A percentile compares a stretch with the other conserved stretches of the same genome.
Conservation (phyloP, 2,113 vertebrate species). For the Scortum barcoo region DNA sequence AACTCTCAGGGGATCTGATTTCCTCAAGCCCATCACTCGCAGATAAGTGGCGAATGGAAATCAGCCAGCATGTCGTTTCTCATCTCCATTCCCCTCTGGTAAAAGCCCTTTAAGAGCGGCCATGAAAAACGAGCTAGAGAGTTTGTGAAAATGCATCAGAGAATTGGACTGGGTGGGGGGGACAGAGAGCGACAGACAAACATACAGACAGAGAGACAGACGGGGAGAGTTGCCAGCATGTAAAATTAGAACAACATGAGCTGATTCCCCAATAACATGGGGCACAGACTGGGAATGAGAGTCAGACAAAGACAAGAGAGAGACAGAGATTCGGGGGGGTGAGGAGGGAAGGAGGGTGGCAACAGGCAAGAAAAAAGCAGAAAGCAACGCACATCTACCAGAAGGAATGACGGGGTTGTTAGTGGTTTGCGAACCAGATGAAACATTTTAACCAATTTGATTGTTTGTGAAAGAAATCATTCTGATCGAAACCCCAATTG, state of each 20-base stretch:
- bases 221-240: constrained; percentile 59
- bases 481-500: constrained; percentile 95
- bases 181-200: constrained; percentile 44
- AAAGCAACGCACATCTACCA: constrained; percentile 65
- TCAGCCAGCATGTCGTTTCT: constrained; percentile 78
- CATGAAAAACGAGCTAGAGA: constrained; percentile 60
- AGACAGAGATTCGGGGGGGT: constrained; percentile 67
- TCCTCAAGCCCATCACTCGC: constrained; percentile 71
- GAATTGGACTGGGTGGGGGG: constrained; percentile 15
- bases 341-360: constrained; percentile 48
- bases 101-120: constrained; percentile 68
- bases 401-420: constrained; percentile 85
- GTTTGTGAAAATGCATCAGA: constrained; percentile 57
- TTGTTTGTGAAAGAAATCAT: constrained; percentile 99
- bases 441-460: constrained; percentile 96
- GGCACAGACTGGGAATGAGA: constrained; percentile 77
- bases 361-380: constrained; percentile 41
- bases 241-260: constrained; percentile 79
- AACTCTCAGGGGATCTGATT: constrained; percentile 77
- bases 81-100: constrained; percentile 63
- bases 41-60: constrained; percentile 81
- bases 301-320: constrained; percentile 64
- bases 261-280: constrained; percentile 80
- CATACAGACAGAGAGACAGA: constrained; percentile 40
- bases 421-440: constrained; percentile 93